Evolutionary conservation across 2,797 vertebrate genomes (phyloP).

Genomic region (Schizopygopsis malacanthus): DNA sequence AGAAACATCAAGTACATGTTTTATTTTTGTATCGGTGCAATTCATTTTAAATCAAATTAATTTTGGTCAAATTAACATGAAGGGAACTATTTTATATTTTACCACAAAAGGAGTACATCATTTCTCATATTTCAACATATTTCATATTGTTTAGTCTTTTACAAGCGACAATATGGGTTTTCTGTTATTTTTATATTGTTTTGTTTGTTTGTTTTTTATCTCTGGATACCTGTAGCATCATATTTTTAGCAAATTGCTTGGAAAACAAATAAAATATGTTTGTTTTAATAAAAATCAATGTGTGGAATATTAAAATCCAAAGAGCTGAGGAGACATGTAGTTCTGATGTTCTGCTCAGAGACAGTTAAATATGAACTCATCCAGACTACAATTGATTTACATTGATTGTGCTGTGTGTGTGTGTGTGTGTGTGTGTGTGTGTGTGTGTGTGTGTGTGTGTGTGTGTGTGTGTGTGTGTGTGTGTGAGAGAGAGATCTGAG

Average conservation of each 20-base stretch:
- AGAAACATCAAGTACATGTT: background rate
- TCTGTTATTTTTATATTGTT: background rate
- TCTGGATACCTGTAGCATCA: background rate
- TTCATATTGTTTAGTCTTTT: background rate
- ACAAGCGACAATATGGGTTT: background rate
- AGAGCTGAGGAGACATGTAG: background rate
- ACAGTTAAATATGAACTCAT: constrained; percentile 17
- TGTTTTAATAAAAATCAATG: background rate
- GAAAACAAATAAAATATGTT: background rate
- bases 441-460: too few species aligned
- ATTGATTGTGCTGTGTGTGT: background rate
- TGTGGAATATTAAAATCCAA: background rate
- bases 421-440: too few species aligned
- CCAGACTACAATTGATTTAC: background rate
- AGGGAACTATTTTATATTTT: background rate
- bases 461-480: too few species aligned
- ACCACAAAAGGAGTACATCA: background rate
- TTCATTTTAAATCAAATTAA: background rate
- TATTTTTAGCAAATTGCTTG: background rate
- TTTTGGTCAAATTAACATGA: background rate
- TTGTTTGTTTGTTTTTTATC: too few species aligned
- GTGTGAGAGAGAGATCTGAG: background rate
- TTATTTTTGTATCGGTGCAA: background rate
- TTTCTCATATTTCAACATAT: background rate
- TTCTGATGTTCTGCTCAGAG: background rate